Conservation (phyloP, 2,888 invertebrate genomes). For the Brenthis hecate region DNA sequence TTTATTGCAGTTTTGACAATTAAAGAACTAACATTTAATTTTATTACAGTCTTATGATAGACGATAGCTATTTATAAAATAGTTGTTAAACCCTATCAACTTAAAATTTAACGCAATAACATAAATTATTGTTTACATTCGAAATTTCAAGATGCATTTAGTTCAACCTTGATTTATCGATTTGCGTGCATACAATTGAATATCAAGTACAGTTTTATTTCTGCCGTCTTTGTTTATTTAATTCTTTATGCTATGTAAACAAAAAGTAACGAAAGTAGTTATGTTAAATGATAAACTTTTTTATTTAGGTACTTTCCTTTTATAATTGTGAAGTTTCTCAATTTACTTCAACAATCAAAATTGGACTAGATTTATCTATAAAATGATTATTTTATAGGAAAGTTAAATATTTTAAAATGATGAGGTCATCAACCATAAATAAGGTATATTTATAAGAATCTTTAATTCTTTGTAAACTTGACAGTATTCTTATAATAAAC, state of each 20-base stretch:
- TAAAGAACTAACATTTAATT: neutral
- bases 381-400: no score
- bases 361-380: no score
- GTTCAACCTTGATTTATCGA: conserved; percentile 63
- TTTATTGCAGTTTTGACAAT: conserved; percentile 34
- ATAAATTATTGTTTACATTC: conserved; percentile 10
- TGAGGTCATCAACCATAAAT: neutral
- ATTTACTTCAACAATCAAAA: no score
- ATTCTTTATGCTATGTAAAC: conserved; percentile 3
- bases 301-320: no score
- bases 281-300: no score
- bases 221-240: conserved; percentile 27
- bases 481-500: no score
- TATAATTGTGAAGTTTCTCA: neutral
- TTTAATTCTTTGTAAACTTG: no score
- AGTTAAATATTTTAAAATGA: neutral
- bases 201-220: conserved; percentile 15
- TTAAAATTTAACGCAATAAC: neutral
- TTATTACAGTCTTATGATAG: neutral
- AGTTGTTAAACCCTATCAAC: neutral
- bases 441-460: no score
- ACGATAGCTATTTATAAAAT: neutral
- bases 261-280: neutral
- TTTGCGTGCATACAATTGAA: conserved; percentile 45
- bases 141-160: conserved; percentile 59